Conservation (phyloP, 2,113 vertebrate species). For the Scomber japonicus region DNA sequence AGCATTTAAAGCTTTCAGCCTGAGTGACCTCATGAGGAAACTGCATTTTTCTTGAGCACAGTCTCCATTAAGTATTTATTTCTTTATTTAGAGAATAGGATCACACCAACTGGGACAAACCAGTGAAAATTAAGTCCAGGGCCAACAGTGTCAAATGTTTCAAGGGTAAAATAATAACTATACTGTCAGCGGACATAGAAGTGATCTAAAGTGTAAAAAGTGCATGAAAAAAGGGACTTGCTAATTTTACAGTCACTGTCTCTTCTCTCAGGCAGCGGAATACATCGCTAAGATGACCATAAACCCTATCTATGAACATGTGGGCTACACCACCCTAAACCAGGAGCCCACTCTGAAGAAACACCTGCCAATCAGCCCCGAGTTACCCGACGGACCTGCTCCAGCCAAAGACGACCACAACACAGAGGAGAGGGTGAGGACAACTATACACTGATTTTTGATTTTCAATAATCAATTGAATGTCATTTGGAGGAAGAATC, state of each 20-base stretch:
- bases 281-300: slow-evolving; percentile 99
- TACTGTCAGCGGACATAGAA: neutral
- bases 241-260: slow-evolving; percentile 32
- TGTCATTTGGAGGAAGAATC: neutral
- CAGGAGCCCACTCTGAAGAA: slow-evolving; percentile 95
- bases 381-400: slow-evolving; percentile 88
- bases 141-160: neutral
- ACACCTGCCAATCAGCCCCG: slow-evolving; percentile 88
- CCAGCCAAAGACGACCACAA: slow-evolving; percentile 87
- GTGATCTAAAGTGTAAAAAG: too few relatives aligned
- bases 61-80: neutral
- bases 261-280: slow-evolving; percentile 87
- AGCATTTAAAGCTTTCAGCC: neutral
- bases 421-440: slow-evolving; percentile 94
- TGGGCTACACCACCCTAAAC: slow-evolving; percentile 95
- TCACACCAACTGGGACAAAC: neutral
- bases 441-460: neutral
- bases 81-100: neutral
- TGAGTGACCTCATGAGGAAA: neutral
- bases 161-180: neutral
- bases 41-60: neutral
- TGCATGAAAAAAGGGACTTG: too few relatives aligned
- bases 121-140: neutral
- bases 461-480: too few relatives aligned
- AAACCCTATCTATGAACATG: slow-evolving; percentile 97